Conservation (phyloP, 2,113 vertebrate species). For the Lophius piscatorius region DNA sequence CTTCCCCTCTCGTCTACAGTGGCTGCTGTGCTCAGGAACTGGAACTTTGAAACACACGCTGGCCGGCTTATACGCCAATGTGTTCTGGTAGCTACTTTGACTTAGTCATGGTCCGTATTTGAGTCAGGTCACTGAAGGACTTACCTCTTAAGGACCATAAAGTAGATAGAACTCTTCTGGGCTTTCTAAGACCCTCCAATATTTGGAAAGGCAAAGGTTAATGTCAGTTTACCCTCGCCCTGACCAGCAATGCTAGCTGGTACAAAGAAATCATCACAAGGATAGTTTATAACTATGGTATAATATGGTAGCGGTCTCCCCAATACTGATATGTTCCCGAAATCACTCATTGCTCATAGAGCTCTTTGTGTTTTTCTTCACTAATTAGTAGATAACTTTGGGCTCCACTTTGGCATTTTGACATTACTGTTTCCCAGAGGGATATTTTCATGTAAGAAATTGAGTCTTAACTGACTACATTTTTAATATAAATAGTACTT, state of each 20-base stretch:
- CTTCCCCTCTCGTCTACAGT: constrained; percentile 53
- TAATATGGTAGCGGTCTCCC: no score
- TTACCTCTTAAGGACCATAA: constrained; percentile 61
- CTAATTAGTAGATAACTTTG: no score
- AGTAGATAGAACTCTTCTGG: constrained; percentile 56
- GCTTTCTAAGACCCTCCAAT: constrained; percentile 65
- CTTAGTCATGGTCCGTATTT: constrained; percentile 73
- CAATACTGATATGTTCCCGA: no score
- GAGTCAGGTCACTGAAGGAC: constrained; percentile 59
- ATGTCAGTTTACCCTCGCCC: constrained; percentile 70
- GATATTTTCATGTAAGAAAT: no score
- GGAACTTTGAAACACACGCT: constrained; percentile 49
- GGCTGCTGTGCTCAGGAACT: constrained; percentile 46
- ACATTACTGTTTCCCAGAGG: no score
- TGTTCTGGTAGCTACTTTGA: constrained; percentile 75
- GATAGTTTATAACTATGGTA: no score
- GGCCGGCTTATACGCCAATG: constrained; percentile 43
- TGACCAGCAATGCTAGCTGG: constrained; percentile 67
- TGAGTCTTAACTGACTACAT: no score
- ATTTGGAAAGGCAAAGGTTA: constrained; percentile 66
- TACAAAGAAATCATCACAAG: no score
- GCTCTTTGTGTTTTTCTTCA: no score
- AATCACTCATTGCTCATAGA: no score
- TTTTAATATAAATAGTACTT: no score
- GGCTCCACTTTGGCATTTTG: no score